Percentiles rank a stretch among this genome's conserved stretches.
Evolutionary conservation across 2,797 vertebrate genomes (phyloP).

Genomic region (Siniperca undulata): DNA sequence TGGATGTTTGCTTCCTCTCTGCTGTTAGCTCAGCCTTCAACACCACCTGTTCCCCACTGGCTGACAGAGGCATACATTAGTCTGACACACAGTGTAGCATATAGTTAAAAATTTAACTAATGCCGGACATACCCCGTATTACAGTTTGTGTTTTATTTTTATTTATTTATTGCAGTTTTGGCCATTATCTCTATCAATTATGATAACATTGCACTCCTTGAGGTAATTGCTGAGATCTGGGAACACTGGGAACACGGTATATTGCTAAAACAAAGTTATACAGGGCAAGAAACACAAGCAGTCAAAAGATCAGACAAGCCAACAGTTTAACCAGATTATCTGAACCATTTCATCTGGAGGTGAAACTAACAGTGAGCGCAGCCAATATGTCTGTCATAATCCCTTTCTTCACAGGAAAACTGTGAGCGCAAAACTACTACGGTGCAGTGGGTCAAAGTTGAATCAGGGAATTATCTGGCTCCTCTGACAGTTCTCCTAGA

Average conservation of each 20-base stretch:
- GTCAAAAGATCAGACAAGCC: neutral
- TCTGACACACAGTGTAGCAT: neutral
- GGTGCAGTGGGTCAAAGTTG: neutral
- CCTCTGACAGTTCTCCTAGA: neutral
- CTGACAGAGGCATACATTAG: constrained; percentile 18
- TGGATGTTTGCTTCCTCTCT: constrained; percentile 31
- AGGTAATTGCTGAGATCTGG: neutral
- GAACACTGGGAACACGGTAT: neutral
- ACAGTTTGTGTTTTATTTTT: neutral
- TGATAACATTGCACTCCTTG: neutral
- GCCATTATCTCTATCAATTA: neutral
- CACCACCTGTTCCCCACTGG: constrained; percentile 38
- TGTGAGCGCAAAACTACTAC: neutral
- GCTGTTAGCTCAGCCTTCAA: constrained; percentile 46
- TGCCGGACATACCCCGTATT: neutral
- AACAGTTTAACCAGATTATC: neutral
- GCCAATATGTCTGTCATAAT: neutral
- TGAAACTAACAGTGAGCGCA: neutral
- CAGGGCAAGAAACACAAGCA: neutral
- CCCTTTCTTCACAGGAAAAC: neutral
- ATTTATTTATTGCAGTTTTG: neutral
- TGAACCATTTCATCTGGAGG: neutral
- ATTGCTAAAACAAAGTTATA: neutral
- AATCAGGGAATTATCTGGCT: neutral
- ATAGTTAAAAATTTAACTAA: no score